Evolutionary conservation across 2,113 vertebrate species (phyloP), one percentile per base, ranked within the genome.

Genomic region (Plotosus lineatus): DNA sequence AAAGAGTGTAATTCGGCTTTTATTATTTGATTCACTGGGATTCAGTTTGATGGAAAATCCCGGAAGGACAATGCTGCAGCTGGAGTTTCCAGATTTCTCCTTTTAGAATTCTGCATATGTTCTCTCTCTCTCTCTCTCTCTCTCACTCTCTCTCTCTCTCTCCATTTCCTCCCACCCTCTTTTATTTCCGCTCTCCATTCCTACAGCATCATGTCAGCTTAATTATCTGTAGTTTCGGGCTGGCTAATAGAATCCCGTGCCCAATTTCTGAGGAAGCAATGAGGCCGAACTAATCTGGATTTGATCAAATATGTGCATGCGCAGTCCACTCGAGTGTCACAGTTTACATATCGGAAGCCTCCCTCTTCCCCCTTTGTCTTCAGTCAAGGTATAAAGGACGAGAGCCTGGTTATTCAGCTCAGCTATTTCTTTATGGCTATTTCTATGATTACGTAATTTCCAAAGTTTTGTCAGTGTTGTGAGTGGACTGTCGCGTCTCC

Each of bases 291-390:
- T 87, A 84, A 85, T 89, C 85, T 85, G 61, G 75, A 78, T 89
- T 86, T 88, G 80, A 88, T 87, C 81, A 87, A 88, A 85, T 86
- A 78, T 79, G 82, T 83, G 80, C 46, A 73, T 80, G 80, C 77
- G 79, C 83, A 55, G 40, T 77, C 55, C 68, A 71, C 33, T 75
- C n/a, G 72, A 68, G 71, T 63, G 66, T 26, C 79, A 53, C 33
- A 17, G 84, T 82, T 78, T 83, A 78, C 73, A 78, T 79, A 69
- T 84, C 80, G 61, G 53, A 73, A 75, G 63, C 77, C 68, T 58
- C 15, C 19, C 79, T 66, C 61, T 46, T 44, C 63, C 36, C 56
- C 44, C 14, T 7, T 46, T 38, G 19, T 69, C 7, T 82, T 19
- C 73, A 40, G 72, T n/a, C 40, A 66, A 77, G 51, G 66, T 55